These are phyloP conservation scores for Echiichthys vipera DNA, from an alignment of 2,797 vertebrate species.

Conservation along the genomic window DNA sequence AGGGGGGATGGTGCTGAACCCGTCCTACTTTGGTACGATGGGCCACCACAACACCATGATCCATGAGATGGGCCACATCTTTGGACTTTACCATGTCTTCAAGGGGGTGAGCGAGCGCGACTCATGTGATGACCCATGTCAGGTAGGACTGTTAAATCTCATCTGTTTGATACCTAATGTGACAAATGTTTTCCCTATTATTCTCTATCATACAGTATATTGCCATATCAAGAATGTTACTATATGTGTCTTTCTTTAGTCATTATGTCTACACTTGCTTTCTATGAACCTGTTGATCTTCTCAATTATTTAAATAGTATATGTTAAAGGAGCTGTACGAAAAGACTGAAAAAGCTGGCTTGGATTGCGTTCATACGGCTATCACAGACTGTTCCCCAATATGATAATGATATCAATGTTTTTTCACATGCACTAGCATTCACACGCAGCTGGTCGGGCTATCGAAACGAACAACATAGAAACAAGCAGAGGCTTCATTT, in stretches of 20 bases:
- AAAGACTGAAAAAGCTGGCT: too few species aligned
- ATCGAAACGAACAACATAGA: too few species aligned
- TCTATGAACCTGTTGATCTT: background rate
- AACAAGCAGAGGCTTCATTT: too few species aligned
- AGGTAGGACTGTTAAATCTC: constrained; percentile 68
- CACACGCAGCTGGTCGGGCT: too few species aligned
- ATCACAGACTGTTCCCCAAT: too few species aligned
- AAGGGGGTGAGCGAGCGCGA: constrained; percentile 97
- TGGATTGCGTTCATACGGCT: too few species aligned
- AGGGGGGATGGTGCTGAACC: constrained; percentile 97
- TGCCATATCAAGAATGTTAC: background rate
- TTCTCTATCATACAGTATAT: background rate
- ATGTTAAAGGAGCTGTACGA: too few species aligned
- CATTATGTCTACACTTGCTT: background rate
- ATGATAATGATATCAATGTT: too few species aligned
- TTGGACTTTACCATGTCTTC: constrained; percentile 98
- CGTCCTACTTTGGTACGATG: constrained; percentile 90
- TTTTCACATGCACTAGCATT: too few species aligned
- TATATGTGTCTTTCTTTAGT: background rate
- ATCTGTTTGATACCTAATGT: background rate
- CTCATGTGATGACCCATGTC: constrained; percentile 96
- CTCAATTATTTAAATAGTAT: background rate
- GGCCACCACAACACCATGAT: constrained; percentile 97
- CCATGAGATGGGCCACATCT: constrained; percentile 95
- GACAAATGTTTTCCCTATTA: background rate